Conservation (phyloP, 2,797 vertebrate species). For the Danionella dracula region DNA sequence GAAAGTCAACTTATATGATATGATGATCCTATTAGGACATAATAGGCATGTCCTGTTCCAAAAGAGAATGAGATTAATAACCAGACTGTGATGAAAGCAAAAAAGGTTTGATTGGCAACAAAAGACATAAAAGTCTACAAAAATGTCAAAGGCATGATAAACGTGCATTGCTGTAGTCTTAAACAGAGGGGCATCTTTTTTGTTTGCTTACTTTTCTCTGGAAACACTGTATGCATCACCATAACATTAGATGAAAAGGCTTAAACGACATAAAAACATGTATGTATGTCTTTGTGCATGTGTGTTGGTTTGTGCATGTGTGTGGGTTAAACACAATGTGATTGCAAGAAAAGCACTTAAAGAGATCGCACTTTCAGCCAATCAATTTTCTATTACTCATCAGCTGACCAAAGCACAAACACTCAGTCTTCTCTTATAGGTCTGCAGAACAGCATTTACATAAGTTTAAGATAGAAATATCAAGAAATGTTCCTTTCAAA, state of each 20-base stretch:
- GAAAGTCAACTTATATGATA: conserved; percentile 43
- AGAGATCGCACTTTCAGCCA: neutral
- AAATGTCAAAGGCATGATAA: neutral
- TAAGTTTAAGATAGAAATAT: no score
- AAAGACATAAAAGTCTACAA: neutral
- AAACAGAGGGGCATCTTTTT: neutral
- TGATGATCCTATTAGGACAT: conserved; percentile 24
- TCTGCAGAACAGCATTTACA: no score
- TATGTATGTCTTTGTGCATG: no score
- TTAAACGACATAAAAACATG: neutral
- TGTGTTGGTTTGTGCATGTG: neutral
- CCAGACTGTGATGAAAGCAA: neutral
- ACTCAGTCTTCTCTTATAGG: no score
- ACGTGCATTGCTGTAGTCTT: neutral
- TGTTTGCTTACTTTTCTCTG: neutral
- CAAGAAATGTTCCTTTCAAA: no score
- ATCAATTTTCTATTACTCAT: conserved; percentile 38
- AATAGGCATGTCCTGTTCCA: conserved; percentile 5
- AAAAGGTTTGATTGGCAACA: conserved; percentile 5
- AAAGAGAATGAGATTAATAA: neutral
- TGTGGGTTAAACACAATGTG: neutral
- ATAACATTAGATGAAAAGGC: neutral
- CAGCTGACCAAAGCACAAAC: conserved; percentile 15
- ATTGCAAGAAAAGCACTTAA: conserved; percentile 1
- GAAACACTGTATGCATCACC: neutral